These are phyloP conservation scores for Xanthorhoe spadicearia DNA, from an alignment of 2,888 invertebrate genomes.

Conservation along the genomic window DNA sequence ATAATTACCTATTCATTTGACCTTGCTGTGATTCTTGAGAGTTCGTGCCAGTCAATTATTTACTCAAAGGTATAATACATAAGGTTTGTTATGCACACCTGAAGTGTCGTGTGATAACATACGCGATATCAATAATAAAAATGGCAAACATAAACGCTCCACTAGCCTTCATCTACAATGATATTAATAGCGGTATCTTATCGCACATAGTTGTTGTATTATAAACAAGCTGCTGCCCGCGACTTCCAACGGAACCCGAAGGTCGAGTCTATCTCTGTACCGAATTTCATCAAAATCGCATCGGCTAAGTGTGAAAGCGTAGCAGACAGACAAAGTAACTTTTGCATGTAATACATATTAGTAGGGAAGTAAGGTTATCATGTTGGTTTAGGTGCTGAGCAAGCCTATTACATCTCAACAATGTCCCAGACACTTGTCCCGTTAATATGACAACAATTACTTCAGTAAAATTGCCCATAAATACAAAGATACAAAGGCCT, in stretches of 20 bases:
- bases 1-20: slow-evolving; percentile 59
- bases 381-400: slow-evolving; percentile 23
- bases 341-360: too few relatives aligned
- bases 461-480: too few relatives aligned
- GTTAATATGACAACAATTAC: too few relatives aligned
- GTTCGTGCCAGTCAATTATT: slow-evolving; percentile 41
- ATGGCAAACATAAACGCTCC: slow-evolving; percentile 47
- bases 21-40: slow-evolving; percentile 49
- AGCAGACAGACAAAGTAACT: too few relatives aligned
- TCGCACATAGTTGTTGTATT: slow-evolving; percentile 35
- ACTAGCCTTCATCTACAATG: slow-evolving; percentile 50
- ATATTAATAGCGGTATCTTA: slow-evolving; percentile 53
- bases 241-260: too few relatives aligned
- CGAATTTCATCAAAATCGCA: too few relatives aligned
- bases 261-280: too few relatives aligned
- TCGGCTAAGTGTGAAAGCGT: too few relatives aligned
- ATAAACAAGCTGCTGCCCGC: too few relatives aligned
- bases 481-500: too few relatives aligned
- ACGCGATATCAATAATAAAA: slow-evolving; percentile 51
- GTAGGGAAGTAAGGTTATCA: slow-evolving; percentile 50
- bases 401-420: background rate
- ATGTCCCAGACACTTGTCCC: too few relatives aligned
- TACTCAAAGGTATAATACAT: slow-evolving; percentile 29
- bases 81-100: slow-evolving; percentile 39
- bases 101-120: slow-evolving; percentile 44